Evolutionary conservation across 2,888 invertebrate genomes (phyloP).

Genomic region (Calameuta idolon): DNA sequence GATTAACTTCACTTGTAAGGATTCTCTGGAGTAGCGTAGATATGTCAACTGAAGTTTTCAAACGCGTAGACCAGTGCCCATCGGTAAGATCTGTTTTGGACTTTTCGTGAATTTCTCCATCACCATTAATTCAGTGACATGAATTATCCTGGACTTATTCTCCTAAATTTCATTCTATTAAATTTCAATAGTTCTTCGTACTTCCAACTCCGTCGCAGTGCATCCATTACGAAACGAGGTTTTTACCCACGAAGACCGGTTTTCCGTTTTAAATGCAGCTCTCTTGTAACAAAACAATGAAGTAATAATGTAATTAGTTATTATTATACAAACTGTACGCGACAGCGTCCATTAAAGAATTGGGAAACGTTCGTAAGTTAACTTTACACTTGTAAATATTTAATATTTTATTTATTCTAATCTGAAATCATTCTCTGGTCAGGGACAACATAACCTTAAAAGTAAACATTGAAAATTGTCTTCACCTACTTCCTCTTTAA

Average conservation of each 20-base stretch:
- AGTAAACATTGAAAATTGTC: neutral
- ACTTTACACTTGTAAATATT: neutral
- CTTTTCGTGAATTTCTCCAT: neutral
- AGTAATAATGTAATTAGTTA: neutral
- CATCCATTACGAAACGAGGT: neutral
- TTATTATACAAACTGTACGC: neutral
- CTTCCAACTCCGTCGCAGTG: neutral
- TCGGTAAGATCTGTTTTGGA: neutral
- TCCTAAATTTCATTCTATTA: neutral
- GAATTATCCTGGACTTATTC: neutral
- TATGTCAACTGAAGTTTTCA: conserved; percentile 14
- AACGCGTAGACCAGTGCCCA: conserved; percentile 4
- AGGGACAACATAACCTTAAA: neutral
- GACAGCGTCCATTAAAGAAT: neutral
- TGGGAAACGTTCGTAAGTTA: neutral
- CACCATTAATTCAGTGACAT: neutral
- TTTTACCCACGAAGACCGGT: neutral
- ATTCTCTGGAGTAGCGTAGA: conserved; percentile 25
- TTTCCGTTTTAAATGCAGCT: neutral
- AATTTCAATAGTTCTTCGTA: neutral
- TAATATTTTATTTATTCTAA: neutral
- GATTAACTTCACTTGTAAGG: conserved; percentile 26
- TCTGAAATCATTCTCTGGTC: neutral
- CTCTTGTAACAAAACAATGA: neutral
- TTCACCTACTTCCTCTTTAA: neutral